Conservation (phyloP, 2,888 invertebrate genomes). For the Pollenia griseotomentosa region DNA sequence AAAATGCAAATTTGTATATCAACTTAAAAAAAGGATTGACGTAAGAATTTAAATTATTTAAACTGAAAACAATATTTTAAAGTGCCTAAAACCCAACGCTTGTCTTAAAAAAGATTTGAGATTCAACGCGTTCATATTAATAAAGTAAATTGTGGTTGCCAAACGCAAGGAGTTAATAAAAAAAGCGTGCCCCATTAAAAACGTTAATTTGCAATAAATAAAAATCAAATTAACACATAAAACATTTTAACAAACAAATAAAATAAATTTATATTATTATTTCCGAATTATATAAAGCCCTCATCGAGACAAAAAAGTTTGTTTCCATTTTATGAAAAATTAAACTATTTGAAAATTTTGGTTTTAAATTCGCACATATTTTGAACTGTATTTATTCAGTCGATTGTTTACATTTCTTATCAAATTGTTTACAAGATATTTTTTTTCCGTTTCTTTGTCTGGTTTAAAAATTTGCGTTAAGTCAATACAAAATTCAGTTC, state of each 20-base stretch:
- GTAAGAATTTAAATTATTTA: conserved; percentile 12
- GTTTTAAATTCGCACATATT: too few relatives aligned
- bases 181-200: conserved; percentile 34
- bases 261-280: not conserved
- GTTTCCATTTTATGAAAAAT: too few relatives aligned
- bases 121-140: not conserved
- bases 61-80: conserved; percentile 27
- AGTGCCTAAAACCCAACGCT: not conserved
- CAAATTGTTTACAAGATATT: conserved; percentile 60
- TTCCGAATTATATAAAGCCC: too few relatives aligned
- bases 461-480: conserved; percentile 18
- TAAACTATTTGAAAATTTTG: too few relatives aligned
- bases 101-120: not conserved
- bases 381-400: too few relatives aligned
- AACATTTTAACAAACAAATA: conserved; percentile 18
- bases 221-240: conserved; percentile 14
- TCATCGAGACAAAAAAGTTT: too few relatives aligned
- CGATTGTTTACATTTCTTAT: conserved; percentile 64
- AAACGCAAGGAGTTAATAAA: conserved; percentile 35
- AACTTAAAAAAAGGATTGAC: conserved; percentile 34
- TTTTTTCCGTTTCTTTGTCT: conserved; percentile 23
- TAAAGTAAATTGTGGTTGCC: conserved; percentile 12
- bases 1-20: not conserved
- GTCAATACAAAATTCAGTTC: not conserved
- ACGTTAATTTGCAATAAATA: not conserved